Percentiles rank a stretch among this genome's conserved stretches.
Evolutionary conservation across 2,888 invertebrate species (phyloP).

Genomic region (Drosophila trichaetosa): DNA sequence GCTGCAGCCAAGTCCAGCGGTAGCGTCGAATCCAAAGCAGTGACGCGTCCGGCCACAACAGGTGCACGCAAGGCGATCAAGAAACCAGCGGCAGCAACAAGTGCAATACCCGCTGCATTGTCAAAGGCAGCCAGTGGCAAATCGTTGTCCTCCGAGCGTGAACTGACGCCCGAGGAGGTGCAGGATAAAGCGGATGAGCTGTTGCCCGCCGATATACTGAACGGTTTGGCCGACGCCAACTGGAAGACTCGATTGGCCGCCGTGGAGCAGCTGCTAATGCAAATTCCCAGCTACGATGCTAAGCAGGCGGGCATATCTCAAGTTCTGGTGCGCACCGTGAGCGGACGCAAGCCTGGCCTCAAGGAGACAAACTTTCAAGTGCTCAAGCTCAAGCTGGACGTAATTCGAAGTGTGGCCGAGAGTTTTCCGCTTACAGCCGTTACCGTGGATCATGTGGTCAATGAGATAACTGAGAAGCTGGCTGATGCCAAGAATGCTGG

Average conservation of each 20-base stretch:
- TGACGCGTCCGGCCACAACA: constrained; percentile 80
- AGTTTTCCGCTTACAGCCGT: constrained; percentile 90
- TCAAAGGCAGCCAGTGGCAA: constrained; percentile 79
- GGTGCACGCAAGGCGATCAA: constrained; percentile 41
- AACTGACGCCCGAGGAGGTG: constrained; percentile 91
- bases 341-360: constrained; percentile 93
- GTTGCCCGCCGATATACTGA: constrained; percentile 88
- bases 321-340: constrained; percentile 89
- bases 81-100: constrained; percentile 44
- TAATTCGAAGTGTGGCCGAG: constrained; percentile 91
- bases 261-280: constrained; percentile 89
- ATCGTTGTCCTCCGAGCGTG: constrained; percentile 86
- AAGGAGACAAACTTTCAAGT: constrained; percentile 97
- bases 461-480: constrained; percentile 93
- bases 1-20: constrained; percentile 79
- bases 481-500: constrained; percentile 92
- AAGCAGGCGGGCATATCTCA: constrained; percentile 89
- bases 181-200: constrained; percentile 90
- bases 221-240: constrained; percentile 90
- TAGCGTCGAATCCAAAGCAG: constrained; percentile 79
- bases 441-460: constrained; percentile 90
- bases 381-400: constrained; percentile 92
- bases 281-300: constrained; percentile 87
- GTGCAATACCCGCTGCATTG: constrained; percentile 71
- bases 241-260: constrained; percentile 94